Base-by-base conservation (phyloP, 1,140 invertebrate genomes). In the Drosophila santomea region DNA sequence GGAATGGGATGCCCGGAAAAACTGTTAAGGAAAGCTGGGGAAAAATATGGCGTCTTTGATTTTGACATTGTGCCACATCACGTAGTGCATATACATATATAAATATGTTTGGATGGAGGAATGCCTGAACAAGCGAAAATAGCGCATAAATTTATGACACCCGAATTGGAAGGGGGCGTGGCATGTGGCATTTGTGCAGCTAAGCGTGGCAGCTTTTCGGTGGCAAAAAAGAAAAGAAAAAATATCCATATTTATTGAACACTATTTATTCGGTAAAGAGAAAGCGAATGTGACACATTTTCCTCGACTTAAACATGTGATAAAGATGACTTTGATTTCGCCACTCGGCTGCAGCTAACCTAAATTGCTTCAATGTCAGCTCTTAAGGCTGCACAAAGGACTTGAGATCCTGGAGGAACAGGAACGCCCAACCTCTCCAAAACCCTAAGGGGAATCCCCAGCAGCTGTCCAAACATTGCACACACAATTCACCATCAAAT, bases 271-370 rank as follows among this genome's bases (percentile, higher is more conserved):
- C 69, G 75, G 61, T 23, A 5, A 14, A 17, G 17, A 47, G 7
- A 56, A 20, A 51, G 66, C 62, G 60, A 47, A 48, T 68, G 74
- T 60, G 78, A 62, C 75, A 81, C 55, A 57, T 62, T 72, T 63
- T 71, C 35, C 38, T 52, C 59, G 56, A 59, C 58, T 66, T 89
- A 83, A 86, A 82, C 83, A 89, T 83, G 84, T 89, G 79, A 83
- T 86, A 86, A 83, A 86, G 79, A 69, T 74, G 74, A 81, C 74
- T 85, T 85, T 85, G 82, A 86, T 85, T 85, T 80, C 59, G 81
- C 58, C 73, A 85, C 62, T 85, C 56, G 73, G 60, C 71, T 79
- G 80, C 68, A 80, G 50, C 47, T 61, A 72, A 71, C 66, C 63
- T 59, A 68, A 72, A 80, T 84, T 80, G 81, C 81, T 74, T 72